These are phyloP conservation scores for Cydia pomonella DNA, from an alignment of 1,140 invertebrate genomes.

Conservation along the genomic window DNA sequence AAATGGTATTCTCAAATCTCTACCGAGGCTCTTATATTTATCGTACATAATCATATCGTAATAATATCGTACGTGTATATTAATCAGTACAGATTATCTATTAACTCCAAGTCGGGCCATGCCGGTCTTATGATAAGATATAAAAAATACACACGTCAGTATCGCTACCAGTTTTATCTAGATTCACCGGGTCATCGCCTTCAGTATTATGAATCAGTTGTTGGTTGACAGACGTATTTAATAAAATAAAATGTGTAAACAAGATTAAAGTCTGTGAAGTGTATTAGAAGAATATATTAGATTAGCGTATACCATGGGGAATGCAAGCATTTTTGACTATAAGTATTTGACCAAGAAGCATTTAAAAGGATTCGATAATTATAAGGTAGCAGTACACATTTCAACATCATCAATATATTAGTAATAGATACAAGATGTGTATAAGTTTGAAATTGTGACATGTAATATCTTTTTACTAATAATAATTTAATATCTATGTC, in stretches of 20 bases:
- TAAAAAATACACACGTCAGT: neutral
- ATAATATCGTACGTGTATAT: no score
- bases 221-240: neutral
- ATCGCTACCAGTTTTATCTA: neutral
- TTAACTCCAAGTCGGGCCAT: neutral
- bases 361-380: slow-evolving; percentile 93
- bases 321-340: slow-evolving; percentile 74
- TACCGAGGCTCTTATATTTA: no score
- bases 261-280: neutral
- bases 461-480: no score
- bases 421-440: no score
- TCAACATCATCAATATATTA: neutral
- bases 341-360: slow-evolving; percentile 90
- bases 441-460: no score
- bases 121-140: neutral
- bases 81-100: neutral
- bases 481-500: no score
- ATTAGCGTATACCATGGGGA: neutral
- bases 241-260: neutral
- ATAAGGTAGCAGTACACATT: slow-evolving; percentile 86
- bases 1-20: no score
- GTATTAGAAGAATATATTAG: neutral
- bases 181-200: neutral
- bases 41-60: no score
- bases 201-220: neutral